Percentiles rank a stretch among this genome's conserved stretches.
phyloP scores from a whole-genome alignment of 2,113 vertebrate species.

The Pristiophorus japonicus region DNA sequence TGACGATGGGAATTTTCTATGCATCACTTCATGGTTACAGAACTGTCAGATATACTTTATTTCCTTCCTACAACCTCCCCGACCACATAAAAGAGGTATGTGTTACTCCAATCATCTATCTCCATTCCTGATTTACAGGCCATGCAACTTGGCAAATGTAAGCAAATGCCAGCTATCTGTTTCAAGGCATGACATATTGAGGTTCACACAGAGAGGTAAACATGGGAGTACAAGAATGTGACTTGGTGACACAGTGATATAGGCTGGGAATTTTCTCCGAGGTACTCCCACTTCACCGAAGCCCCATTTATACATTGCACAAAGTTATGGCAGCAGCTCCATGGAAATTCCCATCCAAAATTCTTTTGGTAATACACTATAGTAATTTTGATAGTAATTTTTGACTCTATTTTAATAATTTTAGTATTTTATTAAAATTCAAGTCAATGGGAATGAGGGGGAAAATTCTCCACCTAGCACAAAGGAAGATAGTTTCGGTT shows the following conservation, averaged over 20 bases:
- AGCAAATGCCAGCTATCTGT: not conserved
- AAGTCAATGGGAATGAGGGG: too few relatives aligned
- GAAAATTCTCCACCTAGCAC: too few relatives aligned
- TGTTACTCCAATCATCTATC: not conserved
- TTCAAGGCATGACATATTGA: not conserved
- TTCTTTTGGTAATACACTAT: not conserved
- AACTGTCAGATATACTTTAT: not conserved
- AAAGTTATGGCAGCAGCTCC: not conserved
- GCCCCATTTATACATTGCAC: not conserved
- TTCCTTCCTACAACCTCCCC: slow-evolving; percentile 16
- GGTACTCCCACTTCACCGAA: not conserved
- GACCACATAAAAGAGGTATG: slow-evolving; percentile 29
- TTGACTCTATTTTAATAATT: not conserved
- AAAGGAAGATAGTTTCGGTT: too few relatives aligned
- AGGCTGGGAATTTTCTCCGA: not conserved
- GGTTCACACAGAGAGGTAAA: not conserved
- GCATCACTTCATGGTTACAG: not conserved
- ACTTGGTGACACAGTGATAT: not conserved
- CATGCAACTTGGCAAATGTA: not conserved
- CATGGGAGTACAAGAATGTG: not conserved
- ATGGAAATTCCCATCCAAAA: not conserved
- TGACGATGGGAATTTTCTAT: not conserved
- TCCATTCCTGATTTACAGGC: not conserved
- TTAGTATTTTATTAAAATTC: too few relatives aligned
- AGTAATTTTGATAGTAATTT: not conserved